Base-by-base conservation (phyloP, 2,888 invertebrate genomes). In the Eristalis intricaria region DNA sequence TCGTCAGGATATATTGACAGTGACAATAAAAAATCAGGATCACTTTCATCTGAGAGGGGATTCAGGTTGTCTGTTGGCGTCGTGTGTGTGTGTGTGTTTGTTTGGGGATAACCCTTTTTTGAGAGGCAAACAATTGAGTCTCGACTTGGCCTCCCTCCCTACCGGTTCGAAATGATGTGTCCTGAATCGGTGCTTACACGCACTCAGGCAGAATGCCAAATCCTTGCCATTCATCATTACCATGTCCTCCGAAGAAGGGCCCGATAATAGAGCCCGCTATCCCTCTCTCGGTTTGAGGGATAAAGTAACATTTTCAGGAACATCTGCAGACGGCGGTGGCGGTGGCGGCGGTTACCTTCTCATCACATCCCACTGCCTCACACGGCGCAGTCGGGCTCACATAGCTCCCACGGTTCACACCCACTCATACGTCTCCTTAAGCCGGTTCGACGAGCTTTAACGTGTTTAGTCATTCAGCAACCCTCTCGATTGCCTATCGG, bases 181-280 rank as follows among this genome's bases (percentile, higher is more conserved):
- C 82, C 86, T 82, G 78, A 86, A 86, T 83, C 65, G 83, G 78
- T 86, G 82, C 86, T 86, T 74, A 78, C 75, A 86, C 86, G 86
- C 86, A 86, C 86, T 78, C 82, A 86, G 75, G 86, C 70, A 82
- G 86, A 86, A 86, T 83, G 66, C 86, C 78, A 86, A 86, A 83
- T 83, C 83, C 86, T 82, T 83, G 74, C 71, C 86, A 82, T 86
- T 86, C 74, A 83, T 86, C 86, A 86, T 82, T 86, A 75, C 66
- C 78, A 79, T 75, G 74, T 82, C 84, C 74, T 70, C 56, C 19
- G 74, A 74, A 79, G 74, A 19, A 56, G 35, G 19, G 66, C 66
- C 75, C 58, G 85, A 86, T 86, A 78, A 86, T 74, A 74, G 69
- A 65, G 74, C 66, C 26, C 26, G 3, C 26, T 76, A 43, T 63